These are phyloP conservation scores for Bucco capensis DNA, from an alignment of 2,113 vertebrate species.

Conservation along the genomic window DNA sequence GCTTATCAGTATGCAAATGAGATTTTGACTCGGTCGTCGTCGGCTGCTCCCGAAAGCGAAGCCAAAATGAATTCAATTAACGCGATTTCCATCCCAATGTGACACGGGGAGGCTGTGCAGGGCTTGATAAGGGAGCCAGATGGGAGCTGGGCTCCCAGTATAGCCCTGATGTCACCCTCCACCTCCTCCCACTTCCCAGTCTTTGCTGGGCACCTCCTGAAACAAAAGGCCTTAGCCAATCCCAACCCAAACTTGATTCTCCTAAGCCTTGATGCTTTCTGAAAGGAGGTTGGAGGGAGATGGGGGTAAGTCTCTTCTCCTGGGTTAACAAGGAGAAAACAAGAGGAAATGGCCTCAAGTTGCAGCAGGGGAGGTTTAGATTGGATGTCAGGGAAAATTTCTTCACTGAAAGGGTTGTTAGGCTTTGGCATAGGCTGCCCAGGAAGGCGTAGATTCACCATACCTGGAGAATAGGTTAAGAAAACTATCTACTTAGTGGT, in stretches of 20 bases:
- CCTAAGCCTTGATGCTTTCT: too few relatives aligned
- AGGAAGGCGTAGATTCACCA: too few relatives aligned
- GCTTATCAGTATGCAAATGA: constrained; percentile 65
- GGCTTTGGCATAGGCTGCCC: too few relatives aligned
- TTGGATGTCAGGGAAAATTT: too few relatives aligned
- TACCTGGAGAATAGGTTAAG: too few relatives aligned
- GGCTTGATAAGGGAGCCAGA: constrained; percentile 56
- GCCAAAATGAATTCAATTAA: constrained; percentile 65
- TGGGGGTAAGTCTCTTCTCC: too few relatives aligned
- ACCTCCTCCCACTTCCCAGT: accelerated
- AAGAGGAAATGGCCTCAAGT: too few relatives aligned
- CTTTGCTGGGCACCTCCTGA: neutral
- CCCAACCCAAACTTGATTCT: neutral
- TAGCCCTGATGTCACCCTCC: neutral
- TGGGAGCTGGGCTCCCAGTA: constrained; percentile 6
- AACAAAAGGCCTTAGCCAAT: neutral
- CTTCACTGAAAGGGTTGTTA: too few relatives aligned
- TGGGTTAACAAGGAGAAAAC: too few relatives aligned
- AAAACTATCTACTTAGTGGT: too few relatives aligned
- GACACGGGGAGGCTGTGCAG: constrained; percentile 15
- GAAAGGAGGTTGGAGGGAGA: too few relatives aligned
- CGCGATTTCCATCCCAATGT: constrained; percentile 60
- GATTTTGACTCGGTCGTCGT: constrained; percentile 40
- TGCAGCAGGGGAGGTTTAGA: too few relatives aligned
- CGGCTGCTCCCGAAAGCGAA: constrained; percentile 44